These are phyloP conservation scores for Cataglyphis rosenhaueri DNA, from an alignment of 2,888 invertebrate genomes.

Conservation along the genomic window DNA sequence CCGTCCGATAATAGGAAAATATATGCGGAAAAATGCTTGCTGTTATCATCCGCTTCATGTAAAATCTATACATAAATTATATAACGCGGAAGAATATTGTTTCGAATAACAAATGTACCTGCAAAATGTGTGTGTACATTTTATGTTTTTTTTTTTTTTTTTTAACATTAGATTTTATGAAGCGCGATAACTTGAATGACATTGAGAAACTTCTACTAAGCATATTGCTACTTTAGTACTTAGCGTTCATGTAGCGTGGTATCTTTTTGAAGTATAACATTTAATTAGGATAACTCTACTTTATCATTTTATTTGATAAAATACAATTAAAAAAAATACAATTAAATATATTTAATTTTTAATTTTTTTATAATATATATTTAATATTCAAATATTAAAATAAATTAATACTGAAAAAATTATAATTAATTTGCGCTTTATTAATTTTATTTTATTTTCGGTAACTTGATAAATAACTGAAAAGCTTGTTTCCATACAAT, in stretches of 20 bases:
- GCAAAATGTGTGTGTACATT: background rate
- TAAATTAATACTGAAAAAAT: background rate
- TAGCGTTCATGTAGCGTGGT: background rate
- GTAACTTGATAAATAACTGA: background rate
- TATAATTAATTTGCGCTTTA: background rate
- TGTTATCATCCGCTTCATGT: background rate
- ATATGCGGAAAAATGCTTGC: background rate
- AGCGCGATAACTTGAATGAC: background rate
- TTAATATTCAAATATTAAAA: background rate
- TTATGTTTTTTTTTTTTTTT: no score
- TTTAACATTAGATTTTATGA: background rate
- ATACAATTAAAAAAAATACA: background rate
- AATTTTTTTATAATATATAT: constrained; percentile 10
- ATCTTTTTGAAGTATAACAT: background rate
- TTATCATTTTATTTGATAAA: background rate
- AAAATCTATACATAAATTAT: constrained; percentile 4
- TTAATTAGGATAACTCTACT: background rate
- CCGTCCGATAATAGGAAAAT: background rate
- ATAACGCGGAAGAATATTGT: background rate
- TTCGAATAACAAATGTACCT: background rate
- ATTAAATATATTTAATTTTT: background rate
- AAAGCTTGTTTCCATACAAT: background rate
- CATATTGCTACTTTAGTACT: background rate
- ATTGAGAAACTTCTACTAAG: background rate
- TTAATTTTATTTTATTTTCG: constrained; percentile 14